Evolutionary conservation across 2,888 invertebrate genomes (phyloP), one percentile per base, ranked within the genome.

Genomic region (Ichneumon xanthorius): DNA sequence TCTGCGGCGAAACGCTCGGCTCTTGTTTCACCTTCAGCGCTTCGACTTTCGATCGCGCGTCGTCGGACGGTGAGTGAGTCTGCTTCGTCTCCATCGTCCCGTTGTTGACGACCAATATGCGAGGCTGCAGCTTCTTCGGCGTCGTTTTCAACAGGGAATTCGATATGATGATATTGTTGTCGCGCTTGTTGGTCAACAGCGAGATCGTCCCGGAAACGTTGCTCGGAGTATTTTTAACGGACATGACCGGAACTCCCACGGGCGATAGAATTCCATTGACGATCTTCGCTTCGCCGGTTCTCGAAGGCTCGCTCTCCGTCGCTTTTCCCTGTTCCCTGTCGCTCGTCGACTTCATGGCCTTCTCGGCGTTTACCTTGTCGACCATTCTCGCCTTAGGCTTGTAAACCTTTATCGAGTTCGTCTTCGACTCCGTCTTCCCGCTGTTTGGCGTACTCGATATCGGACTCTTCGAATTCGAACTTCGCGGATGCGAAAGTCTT

Each of bases 361-460:
- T 78, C 50, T 92, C 92, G 0, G 90, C 89, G 33, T 90, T 92
- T 0, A 92, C 80, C 78, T 92, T 90, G 48, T 92, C 90, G 3
- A 91, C 89, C 87, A 90, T 90, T 40, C 89, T 88, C 19, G 91
- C 89, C 85, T 92, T 92, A 7, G 91, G 91, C 70, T 92, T 92
- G 40, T 91, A 90, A 11, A 90, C 87, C 80, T 89, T 89, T 11
- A 80, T 85, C 26, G 79, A 33, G 48, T 79, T 76, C 4, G 82
- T 77, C 75, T 82, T 85, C 33, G 16, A 22, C 45, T 84, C 84
- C 11, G 48, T 30, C 33, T 85, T 84, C 0, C 71, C 61, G 67
- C 65, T 86, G 61, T 82, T 82, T 2, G 80, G 68, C 9, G 75
- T 40, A 19, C 67, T 53, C 0, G 79, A 37, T 4, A 50, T 45